Evolutionary conservation across 2,113 vertebrate species (phyloP).

Genomic region (Paradoxurus hermaphroditus): DNA sequence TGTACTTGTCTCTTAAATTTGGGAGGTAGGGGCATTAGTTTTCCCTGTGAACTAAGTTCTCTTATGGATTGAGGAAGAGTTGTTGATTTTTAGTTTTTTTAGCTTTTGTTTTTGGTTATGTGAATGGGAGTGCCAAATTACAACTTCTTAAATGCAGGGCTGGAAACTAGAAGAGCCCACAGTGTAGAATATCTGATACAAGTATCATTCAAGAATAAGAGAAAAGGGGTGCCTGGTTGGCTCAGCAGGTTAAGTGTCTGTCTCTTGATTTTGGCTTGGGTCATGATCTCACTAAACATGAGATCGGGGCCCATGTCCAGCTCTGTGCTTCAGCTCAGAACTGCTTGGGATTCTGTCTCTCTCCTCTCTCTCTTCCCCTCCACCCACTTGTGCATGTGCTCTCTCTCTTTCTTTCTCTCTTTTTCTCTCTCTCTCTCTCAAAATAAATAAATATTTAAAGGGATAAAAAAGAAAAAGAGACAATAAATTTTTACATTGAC

Average conservation of each 20-base stretch:
- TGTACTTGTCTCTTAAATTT: not conserved
- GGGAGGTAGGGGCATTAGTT: not conserved
- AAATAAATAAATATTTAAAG: no score
- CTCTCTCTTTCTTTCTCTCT: no score
- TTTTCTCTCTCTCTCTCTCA: no score
- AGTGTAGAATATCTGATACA: not conserved
- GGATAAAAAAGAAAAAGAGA: no score
- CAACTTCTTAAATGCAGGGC: not conserved
- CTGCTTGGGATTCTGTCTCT: no score
- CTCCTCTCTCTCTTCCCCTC: no score
- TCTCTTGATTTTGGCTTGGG: no score
- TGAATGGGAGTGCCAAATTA: not conserved
- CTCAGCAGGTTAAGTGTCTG: no score
- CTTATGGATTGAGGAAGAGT: not conserved
- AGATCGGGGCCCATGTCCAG: no score
- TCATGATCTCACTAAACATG: no score
- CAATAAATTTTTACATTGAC: not conserved
- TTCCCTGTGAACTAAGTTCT: not conserved
- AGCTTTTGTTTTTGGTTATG: not conserved
- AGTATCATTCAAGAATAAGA: not conserved
- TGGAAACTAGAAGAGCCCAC: not conserved
- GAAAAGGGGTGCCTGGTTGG: not conserved
- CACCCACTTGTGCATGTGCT: no score
- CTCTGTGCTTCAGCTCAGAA: no score
- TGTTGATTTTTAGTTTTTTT: not conserved